Evolutionary conservation across 2,888 invertebrate species (phyloP).

Genomic region (Parnassius orleans): DNA sequence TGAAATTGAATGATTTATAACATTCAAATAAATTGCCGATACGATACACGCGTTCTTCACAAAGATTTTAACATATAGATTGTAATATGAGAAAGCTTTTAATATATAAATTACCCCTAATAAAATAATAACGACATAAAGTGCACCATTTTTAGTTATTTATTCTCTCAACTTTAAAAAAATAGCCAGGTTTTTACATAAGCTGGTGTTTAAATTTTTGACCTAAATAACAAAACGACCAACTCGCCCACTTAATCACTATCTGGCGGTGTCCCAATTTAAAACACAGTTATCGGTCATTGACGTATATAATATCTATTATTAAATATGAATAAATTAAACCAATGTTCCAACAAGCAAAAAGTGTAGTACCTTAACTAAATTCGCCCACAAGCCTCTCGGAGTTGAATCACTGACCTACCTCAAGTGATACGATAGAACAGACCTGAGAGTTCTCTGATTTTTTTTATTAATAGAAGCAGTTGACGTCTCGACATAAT

Average conservation of each 20-base stretch:
- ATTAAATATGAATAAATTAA: constrained; percentile 23
- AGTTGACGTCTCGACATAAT: too few relatives aligned
- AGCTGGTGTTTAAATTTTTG: too few relatives aligned
- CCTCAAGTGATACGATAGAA: constrained; percentile 38
- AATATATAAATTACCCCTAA: too few relatives aligned
- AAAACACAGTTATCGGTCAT: constrained; percentile 5
- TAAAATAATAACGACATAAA: too few relatives aligned
- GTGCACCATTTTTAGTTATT: not conserved
- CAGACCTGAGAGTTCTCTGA: constrained; percentile 31
- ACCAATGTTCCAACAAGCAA: constrained; percentile 14
- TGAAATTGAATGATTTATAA: too few relatives aligned
- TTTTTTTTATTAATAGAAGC: too few relatives aligned
- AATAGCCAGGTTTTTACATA: too few relatives aligned
- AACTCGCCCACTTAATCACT: not conserved
- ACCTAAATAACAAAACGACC: too few relatives aligned
- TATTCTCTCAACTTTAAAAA: not conserved
- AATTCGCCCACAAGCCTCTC: constrained; percentile 40
- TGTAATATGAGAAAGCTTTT: too few relatives aligned
- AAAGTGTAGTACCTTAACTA: constrained; percentile 29
- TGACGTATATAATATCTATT: not conserved
- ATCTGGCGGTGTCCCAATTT: not conserved
- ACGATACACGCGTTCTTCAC: too few relatives aligned
- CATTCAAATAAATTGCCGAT: too few relatives aligned
- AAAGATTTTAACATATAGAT: too few relatives aligned
- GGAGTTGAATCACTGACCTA: constrained; percentile 53